Evolutionary conservation across 2,888 invertebrate species (phyloP).

Genomic region (Drosophila robusta): DNA sequence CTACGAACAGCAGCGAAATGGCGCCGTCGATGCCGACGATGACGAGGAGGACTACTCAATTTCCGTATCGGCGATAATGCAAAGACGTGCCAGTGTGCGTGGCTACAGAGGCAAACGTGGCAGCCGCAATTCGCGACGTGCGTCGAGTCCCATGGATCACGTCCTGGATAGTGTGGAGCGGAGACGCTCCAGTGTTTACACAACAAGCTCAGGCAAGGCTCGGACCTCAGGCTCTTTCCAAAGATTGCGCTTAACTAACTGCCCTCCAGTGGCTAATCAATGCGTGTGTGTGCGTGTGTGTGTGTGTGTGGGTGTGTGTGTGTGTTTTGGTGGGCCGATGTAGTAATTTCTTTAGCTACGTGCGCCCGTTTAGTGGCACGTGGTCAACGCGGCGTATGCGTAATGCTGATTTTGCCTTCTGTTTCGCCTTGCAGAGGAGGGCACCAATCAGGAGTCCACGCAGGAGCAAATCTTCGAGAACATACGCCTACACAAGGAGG

Average conservation of each 20-base stretch:
- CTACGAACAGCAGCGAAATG: constrained; percentile 45
- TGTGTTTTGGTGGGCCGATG: constrained; percentile 26
- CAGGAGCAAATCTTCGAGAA: constrained; percentile 96
- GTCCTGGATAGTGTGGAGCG: constrained; percentile 85
- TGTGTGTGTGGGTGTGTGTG: background rate
- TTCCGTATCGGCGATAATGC: constrained; percentile 93
- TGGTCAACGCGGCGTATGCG: constrained; percentile 62
- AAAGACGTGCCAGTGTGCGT: constrained; percentile 91
- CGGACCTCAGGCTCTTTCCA: constrained; percentile 24
- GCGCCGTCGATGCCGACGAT: constrained; percentile 73
- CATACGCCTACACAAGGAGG: constrained; percentile 95
- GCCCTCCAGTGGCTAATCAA: constrained; percentile 75
- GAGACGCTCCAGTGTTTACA: constrained; percentile 91
- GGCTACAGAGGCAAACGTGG: constrained; percentile 87
- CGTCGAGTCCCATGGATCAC: constrained; percentile 87
- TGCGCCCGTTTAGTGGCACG: constrained; percentile 59
- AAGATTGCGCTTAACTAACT: constrained; percentile 57
- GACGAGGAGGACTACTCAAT: constrained; percentile 95
- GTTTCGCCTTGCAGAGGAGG: constrained; percentile 87
- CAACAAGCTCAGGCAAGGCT: constrained; percentile 94
- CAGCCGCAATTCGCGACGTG: constrained; percentile 86
- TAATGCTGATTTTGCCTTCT: constrained; percentile 82
- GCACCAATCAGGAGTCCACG: constrained; percentile 87
- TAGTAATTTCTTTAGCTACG: constrained; percentile 66
- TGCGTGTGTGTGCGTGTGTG: constrained; percentile 21